phyloP scores from a whole-genome alignment of 2,888 invertebrate species.

The Chrysomela aeneicollis region DNA sequence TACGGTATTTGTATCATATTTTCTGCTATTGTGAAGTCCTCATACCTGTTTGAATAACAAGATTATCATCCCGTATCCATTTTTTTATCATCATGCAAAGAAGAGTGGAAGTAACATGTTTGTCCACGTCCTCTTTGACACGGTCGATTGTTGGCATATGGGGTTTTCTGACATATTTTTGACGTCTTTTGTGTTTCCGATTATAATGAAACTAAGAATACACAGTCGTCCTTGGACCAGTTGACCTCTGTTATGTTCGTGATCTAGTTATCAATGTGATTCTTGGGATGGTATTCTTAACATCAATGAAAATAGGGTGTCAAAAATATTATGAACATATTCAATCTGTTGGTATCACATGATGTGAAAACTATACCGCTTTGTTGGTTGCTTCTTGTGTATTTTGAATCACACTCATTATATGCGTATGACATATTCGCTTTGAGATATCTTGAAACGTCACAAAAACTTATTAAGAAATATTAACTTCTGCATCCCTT shows the following conservation, averaged over 20 bases:
- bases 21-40: constrained; percentile 7
- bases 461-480: no score
- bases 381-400: no score
- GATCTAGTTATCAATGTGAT: constrained; percentile 8
- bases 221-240: constrained; percentile 51
- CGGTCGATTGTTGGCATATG: constrained; percentile 10
- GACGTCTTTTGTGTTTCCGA: constrained; percentile 57
- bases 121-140: constrained; percentile 39
- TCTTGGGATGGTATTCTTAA: not conserved
- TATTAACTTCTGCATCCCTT: no score
- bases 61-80: constrained; percentile 22
- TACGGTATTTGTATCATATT: constrained; percentile 14
- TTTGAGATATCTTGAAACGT: no score
- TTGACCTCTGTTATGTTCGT: constrained; percentile 45
- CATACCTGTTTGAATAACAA: constrained; percentile 25
- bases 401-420: no score
- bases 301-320: no score
- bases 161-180: constrained; percentile 52
- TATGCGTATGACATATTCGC: no score
- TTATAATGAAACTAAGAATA: constrained; percentile 55
- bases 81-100: constrained; percentile 13
- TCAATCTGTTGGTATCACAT: not conserved
- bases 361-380: no score
- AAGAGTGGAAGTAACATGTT: constrained; percentile 47
- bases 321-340: not conserved